Conservation (phyloP, 2,888 invertebrate genomes). For the Rhorus exstirpatorius region DNA sequence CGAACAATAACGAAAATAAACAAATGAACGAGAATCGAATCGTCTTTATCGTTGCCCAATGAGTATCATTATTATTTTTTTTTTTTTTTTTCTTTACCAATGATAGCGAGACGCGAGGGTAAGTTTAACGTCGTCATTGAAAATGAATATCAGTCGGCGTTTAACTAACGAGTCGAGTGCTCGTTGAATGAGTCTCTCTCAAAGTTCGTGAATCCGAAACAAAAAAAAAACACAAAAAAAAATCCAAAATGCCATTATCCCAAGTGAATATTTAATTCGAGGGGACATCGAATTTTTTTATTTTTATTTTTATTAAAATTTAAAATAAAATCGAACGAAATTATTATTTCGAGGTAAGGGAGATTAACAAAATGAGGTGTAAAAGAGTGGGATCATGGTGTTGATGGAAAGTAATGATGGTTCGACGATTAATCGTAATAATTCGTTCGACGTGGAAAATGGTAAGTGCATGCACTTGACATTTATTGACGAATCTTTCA, state of each 20-base stretch:
- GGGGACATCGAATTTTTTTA: neutral
- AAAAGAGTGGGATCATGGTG: conserved; percentile 53
- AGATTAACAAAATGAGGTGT: conserved; percentile 39
- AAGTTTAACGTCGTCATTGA: conserved; percentile 27
- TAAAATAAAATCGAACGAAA: neutral
- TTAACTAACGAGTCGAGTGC: conserved; percentile 48
- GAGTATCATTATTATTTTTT: no score
- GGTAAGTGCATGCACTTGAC: conserved; percentile 29
- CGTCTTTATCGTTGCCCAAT: conserved; percentile 42
- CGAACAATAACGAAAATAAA: no score
- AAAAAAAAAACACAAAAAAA: no score
- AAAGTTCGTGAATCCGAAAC: neutral
- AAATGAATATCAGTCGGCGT: conserved; percentile 47
- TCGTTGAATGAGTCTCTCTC: conserved; percentile 3
- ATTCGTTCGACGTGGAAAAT: conserved; percentile 51
- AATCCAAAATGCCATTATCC: neutral
- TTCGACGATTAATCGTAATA: conserved; percentile 31
- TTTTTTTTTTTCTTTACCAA: conserved; percentile 57
- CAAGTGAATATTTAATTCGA: neutral
- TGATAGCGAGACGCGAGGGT: conserved; percentile 37
- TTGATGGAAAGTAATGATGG: conserved; percentile 35
- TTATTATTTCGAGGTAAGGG: neutral
- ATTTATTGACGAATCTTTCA: neutral
- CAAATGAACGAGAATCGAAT: conserved; percentile 18
- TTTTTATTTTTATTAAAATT: no score